A percentile compares a stretch with the other conserved stretches of the same genome.
Conservation (phyloP, 2,113 vertebrate genomes). For the Canis aureus region DNA sequence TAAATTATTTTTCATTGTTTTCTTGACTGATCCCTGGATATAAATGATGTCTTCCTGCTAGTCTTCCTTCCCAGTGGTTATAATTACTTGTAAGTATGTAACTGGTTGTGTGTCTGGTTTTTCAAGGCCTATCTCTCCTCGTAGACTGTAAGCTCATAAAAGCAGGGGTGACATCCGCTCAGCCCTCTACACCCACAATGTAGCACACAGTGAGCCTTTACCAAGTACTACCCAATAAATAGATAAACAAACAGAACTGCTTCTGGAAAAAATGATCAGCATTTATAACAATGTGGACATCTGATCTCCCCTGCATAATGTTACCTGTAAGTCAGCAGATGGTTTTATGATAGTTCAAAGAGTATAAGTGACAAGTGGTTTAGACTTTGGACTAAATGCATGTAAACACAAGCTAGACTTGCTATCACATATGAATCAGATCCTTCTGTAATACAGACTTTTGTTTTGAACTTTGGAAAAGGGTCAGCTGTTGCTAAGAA, state of each 20-base stretch:
- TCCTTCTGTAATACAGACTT: constrained; percentile 20
- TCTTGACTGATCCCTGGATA: not conserved
- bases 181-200: not conserved
- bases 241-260: constrained; percentile 8
- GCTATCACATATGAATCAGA: not conserved
- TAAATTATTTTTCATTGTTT: constrained; percentile 35
- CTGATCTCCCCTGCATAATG: not conserved
- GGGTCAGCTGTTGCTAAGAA: constrained; percentile 32
- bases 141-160: not conserved
- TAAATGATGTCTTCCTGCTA: not conserved
- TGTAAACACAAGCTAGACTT: constrained; percentile 1
- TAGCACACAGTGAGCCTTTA: not conserved
- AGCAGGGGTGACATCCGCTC: not conserved
- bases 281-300: constrained; percentile 24
- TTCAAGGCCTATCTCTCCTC: not conserved
- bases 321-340: constrained; percentile 17
- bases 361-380: not conserved
- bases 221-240: not conserved
- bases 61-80: not conserved
- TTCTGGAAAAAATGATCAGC: not conserved
- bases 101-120: not conserved
- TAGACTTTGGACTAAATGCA: constrained; percentile 33
- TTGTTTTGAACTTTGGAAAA: constrained; percentile 41
- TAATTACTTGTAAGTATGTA: not conserved
- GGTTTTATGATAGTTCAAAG: not conserved